Conservation (phyloP, 2,888 invertebrate genomes). For the Lycia hirtaria region DNA sequence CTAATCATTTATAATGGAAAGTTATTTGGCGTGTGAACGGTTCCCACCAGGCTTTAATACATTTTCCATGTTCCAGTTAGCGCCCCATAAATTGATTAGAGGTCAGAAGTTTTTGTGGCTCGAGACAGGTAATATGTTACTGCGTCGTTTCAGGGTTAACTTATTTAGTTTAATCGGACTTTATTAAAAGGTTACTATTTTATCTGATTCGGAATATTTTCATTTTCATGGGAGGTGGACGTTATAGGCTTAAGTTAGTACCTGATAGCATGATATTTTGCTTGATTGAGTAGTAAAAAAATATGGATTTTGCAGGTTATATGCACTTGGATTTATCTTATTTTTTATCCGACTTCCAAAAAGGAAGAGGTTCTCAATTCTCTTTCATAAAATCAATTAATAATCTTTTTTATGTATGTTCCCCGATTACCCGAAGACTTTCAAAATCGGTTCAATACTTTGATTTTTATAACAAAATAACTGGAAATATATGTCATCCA, state of each 20-base stretch:
- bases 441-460: too few relatives aligned
- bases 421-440: too few relatives aligned
- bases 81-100: slow-evolving; percentile 85
- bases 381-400: too few relatives aligned
- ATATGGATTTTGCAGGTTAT: too few relatives aligned
- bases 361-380: too few relatives aligned
- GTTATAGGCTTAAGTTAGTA: slow-evolving; percentile 1
- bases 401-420: too few relatives aligned
- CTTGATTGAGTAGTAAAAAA: too few relatives aligned
- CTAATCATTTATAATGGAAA: slow-evolving; percentile 38
- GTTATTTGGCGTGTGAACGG: slow-evolving; percentile 66
- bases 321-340: too few relatives aligned
- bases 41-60: slow-evolving; percentile 84
- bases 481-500: too few relatives aligned
- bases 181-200: slow-evolving; percentile 29
- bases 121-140: slow-evolving; percentile 68
- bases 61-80: slow-evolving; percentile 85
- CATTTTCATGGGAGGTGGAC: not conserved
- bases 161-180: slow-evolving; percentile 41
- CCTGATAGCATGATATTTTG: not conserved
- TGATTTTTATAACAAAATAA: too few relatives aligned
- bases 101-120: slow-evolving; percentile 74
- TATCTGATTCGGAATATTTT: slow-evolving; percentile 18
- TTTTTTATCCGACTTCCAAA: too few relatives aligned
- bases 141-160: slow-evolving; percentile 53